Conservation (phyloP, 1,140 invertebrate species). For the Anastrepha obliqua region DNA sequence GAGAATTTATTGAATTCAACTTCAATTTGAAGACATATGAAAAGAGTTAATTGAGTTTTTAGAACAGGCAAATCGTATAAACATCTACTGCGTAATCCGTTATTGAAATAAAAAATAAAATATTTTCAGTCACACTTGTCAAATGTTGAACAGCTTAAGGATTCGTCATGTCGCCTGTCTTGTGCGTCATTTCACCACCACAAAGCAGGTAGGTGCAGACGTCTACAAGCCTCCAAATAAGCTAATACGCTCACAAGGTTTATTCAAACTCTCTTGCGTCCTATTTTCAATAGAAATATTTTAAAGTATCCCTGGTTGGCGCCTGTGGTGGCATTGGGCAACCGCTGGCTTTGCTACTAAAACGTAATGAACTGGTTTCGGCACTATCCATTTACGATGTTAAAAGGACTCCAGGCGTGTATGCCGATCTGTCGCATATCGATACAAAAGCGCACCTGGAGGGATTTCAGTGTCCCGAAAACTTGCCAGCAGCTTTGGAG, state of each 20-base stretch:
- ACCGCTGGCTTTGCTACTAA: constrained; percentile 93
- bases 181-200: neutral
- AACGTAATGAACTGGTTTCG: constrained; percentile 87
- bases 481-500: constrained; percentile 79
- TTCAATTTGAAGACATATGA: too few species aligned
- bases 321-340: constrained; percentile 98
- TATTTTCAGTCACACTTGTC: neutral
- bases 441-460: constrained; percentile 87
- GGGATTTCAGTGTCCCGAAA: constrained; percentile 79
- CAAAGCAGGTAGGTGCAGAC: neutral
- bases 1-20: too few species aligned
- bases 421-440: constrained; percentile 97
- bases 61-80: neutral
- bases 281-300: neutral
- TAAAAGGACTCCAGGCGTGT: constrained; percentile 95
- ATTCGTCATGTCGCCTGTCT: constrained; percentile 55
- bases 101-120: neutral
- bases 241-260: neutral
- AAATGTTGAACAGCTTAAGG: neutral
- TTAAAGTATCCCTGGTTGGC: constrained; percentile 89
- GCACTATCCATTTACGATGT: constrained; percentile 94
- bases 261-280: neutral
- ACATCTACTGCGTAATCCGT: neutral
- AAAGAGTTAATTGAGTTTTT: too few species aligned
- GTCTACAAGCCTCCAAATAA: neutral